Evolutionary conservation across 1,140 invertebrate genomes (phyloP).

Genomic region (Lepeophtheirus salmonis): DNA sequence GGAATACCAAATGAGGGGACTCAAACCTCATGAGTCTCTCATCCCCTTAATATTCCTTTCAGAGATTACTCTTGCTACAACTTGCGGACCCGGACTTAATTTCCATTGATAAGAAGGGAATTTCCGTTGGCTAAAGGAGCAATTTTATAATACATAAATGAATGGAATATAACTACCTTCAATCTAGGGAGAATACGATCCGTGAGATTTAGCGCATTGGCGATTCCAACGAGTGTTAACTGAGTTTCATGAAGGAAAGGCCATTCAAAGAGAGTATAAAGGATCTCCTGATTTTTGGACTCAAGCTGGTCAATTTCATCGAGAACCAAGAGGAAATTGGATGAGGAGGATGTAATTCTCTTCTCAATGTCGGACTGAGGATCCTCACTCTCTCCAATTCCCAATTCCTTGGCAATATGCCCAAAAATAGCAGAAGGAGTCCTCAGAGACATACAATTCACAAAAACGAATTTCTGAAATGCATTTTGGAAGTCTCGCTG

Average conservation of each 20-base stretch:
- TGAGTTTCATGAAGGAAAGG: constrained; percentile 45
- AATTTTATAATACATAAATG: not conserved
- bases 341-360: not conserved
- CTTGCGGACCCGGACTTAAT: not conserved
- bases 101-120: not conserved
- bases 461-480: constrained; percentile 39
- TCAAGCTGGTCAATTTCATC: constrained; percentile 91
- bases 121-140: not conserved
- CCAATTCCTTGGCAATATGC: constrained; percentile 26
- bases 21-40: not conserved
- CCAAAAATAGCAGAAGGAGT: constrained; percentile 46
- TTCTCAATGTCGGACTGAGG: not conserved
- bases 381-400: constrained; percentile 18
- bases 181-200: constrained; percentile 70
- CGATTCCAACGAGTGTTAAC: constrained; percentile 71
- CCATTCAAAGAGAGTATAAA: constrained; percentile 89
- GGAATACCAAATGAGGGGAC: not conserved
- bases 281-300: constrained; percentile 57
- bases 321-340: constrained; percentile 47
- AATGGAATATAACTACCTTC: constrained; percentile 31
- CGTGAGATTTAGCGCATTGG: constrained; percentile 87
- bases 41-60: not conserved
- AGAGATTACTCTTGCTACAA: not conserved
- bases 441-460: constrained; percentile 63
- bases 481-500: constrained; percentile 31